Percentiles rank a stretch among this genome's conserved stretches.
Conservation (phyloP, 2,888 invertebrate species). For the Tromatobia lineatoria region DNA sequence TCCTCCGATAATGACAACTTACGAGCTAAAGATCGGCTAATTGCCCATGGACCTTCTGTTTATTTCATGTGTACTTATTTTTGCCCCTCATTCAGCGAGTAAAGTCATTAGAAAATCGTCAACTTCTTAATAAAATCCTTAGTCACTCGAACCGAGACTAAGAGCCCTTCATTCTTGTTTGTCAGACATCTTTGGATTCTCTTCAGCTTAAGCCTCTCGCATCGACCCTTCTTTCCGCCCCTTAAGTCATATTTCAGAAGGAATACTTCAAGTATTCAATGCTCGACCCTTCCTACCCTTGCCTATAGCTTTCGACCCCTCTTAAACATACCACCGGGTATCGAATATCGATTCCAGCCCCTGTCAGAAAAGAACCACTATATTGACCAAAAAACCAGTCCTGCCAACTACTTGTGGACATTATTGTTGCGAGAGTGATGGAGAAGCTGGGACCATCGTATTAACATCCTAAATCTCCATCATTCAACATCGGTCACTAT, state of each 20-base stretch:
- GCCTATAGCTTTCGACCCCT: not conserved
- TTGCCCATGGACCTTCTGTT: constrained; percentile 29
- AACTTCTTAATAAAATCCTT: constrained; percentile 14
- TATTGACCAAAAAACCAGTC: not conserved
- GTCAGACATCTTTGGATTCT: not conserved
- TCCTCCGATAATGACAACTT: constrained; percentile 30
- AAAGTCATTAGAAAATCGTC: constrained; percentile 40
- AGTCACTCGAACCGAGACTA: not conserved
- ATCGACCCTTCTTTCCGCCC: not conserved
- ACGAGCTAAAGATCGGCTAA: constrained; percentile 23
- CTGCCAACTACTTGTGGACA: not conserved
- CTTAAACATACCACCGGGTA: not conserved
- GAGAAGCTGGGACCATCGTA: no score
- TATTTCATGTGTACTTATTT: constrained; percentile 22
- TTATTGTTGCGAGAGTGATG: not conserved
- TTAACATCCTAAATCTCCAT: no score
- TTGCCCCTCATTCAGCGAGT: constrained; percentile 30
- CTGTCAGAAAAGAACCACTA: not conserved
- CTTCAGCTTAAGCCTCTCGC: not conserved
- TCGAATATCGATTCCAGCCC: not conserved
- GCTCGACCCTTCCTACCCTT: not conserved
- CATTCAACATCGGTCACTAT: no score
- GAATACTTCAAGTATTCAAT: not conserved
- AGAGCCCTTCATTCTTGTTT: not conserved
- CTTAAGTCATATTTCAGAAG: not conserved